Evolutionary conservation across 2,888 invertebrate species (phyloP), one percentile per base, ranked within the genome.

Genomic region (Napeogenes inachia): DNA sequence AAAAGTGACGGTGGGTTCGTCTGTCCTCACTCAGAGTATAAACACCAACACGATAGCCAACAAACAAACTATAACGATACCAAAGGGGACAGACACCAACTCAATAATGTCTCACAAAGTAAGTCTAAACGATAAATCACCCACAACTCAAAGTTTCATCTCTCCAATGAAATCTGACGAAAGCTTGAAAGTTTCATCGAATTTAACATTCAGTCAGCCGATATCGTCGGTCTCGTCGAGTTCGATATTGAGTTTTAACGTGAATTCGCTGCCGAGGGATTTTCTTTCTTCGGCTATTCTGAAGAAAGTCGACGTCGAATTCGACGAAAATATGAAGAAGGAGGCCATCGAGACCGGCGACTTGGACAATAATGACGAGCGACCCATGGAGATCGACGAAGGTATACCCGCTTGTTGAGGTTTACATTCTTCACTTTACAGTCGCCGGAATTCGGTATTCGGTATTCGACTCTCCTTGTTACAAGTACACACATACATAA

Each of bases 1-100:
- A 2, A 81, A 79, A 75, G 82, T 83, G 12, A 84, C 84, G 0
- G 81, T 84, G 0, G 84, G 82, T 0, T 71, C 81, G 0, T 80
- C 84, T 0, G 80, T 81, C 0, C 65, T 84, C 0, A 84, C 84
- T 0, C 83, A 85, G 56, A 80, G 77, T 6, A 69, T 83, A 10
- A 76, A 77, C 59, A 78, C 80, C 0, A 69, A 70, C 0, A 71
- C 75, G 1, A 50, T 65, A 0, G 56, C 60, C 1, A 65, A 63
- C 35, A 70, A 68, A 58, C 60, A 61, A 13, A 71, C 61, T 58
- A 45, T 56, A 4, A 47, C 63, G 12, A 53, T 59, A 10, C 56
- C 62, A 33, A 60, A 55, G 4, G 54, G 61, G 33, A 57, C 67
- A 42, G 65, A 69, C 13, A 60, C 66, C 13, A 61, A 67, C 13